Evolutionary conservation across 2,113 vertebrate genomes (phyloP).

Genomic region (Terrapene triunguis): DNA sequence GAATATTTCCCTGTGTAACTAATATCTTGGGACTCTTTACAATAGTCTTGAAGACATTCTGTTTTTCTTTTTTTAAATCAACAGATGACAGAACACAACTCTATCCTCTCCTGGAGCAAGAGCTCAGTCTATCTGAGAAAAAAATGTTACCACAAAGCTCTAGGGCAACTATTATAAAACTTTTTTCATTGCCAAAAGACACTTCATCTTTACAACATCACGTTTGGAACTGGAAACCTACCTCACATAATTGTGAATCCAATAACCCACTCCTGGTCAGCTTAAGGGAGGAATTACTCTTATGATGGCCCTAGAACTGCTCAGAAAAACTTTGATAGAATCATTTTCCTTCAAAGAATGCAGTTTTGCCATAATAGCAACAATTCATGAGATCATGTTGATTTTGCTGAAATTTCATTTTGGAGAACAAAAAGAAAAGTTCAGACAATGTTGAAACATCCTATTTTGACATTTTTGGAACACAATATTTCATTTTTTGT

Average conservation of each 20-base stretch:
- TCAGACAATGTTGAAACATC: background rate
- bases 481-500: background rate
- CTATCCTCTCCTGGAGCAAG: background rate
- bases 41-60: constrained; percentile 30
- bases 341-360: background rate
- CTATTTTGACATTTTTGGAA: background rate
- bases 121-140: constrained; percentile 14
- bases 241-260: background rate
- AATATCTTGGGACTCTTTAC: constrained; percentile 24
- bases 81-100: background rate
- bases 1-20: constrained; percentile 19
- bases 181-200: background rate
- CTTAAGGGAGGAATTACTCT: background rate
- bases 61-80: constrained; percentile 33
- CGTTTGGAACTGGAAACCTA: background rate
- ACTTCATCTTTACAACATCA: background rate
- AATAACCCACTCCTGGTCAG: background rate
- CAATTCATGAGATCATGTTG: background rate
- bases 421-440: background rate
- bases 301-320: background rate
- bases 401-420: background rate
- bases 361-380: background rate
- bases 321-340: background rate
- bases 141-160: background rate
- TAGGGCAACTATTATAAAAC: background rate